Evolutionary conservation across 2,797 vertebrate species (phyloP).

Genomic region (Eulemur coronatus): DNA sequence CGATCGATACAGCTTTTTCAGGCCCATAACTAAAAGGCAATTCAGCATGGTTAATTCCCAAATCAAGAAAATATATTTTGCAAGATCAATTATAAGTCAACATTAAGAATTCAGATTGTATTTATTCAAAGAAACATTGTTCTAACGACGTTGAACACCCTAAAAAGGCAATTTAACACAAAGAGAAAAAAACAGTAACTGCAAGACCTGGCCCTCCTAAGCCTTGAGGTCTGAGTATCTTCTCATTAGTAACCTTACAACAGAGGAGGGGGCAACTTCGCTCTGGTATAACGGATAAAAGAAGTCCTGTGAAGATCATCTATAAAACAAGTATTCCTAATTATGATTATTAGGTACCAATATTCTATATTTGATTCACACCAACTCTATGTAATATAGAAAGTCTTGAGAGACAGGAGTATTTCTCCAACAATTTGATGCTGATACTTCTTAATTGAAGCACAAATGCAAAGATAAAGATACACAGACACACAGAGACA

Average conservation of each 20-base stretch:
- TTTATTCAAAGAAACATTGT: background rate
- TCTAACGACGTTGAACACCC: background rate
- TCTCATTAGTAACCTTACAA: background rate
- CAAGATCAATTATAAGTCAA: background rate
- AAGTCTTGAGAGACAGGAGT: background rate
- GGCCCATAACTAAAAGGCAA: background rate
- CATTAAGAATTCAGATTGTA: background rate
- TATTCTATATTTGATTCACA: conserved; percentile 3
- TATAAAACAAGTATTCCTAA: conserved; percentile 26
- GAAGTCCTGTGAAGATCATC: background rate
- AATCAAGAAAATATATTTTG: conserved; percentile 9
- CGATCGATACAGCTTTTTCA: background rate
- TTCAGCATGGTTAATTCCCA: background rate
- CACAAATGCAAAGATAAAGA: background rate
- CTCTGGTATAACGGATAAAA: background rate
- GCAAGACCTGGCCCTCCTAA: background rate
- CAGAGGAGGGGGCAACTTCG: background rate
- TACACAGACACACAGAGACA: background rate
- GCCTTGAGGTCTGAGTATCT: background rate
- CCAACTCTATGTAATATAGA: background rate
- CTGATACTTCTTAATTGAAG: conserved; percentile 7
- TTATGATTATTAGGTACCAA: background rate
- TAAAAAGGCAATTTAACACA: background rate
- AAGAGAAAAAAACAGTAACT: background rate
- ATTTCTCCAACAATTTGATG: background rate